Evolutionary conservation across 2,888 invertebrate species (phyloP).

Genomic region (Nineta flava): DNA sequence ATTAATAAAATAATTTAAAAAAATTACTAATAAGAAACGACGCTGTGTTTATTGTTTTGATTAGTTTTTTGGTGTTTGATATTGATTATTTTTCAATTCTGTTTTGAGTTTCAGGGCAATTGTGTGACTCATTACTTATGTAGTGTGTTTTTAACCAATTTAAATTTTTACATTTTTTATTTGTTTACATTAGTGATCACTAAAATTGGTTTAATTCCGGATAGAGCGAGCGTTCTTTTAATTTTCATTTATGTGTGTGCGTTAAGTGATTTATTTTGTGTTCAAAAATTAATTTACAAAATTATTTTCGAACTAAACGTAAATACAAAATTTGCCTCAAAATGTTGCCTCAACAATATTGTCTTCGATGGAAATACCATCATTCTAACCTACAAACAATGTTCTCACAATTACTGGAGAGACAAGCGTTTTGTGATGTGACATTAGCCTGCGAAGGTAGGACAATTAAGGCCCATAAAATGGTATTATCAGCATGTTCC

Average conservation of each 20-base stretch:
- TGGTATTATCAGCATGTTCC: conserved; percentile 83
- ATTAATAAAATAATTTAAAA: conserved; percentile 8
- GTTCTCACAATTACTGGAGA: conserved; percentile 72
- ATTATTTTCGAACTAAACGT: not conserved
- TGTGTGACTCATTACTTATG: conserved; percentile 21
- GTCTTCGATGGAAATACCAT: conserved; percentile 84
- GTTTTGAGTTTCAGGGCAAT: conserved; percentile 17
- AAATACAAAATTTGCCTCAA: conserved; percentile 15
- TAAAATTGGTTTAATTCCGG: not conserved
- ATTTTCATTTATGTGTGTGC: not conserved
- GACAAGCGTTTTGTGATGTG: conserved; percentile 82
- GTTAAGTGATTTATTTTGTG: not conserved
- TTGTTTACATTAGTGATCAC: not conserved
- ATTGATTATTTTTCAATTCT: conserved; percentile 21
- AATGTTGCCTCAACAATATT: conserved; percentile 81
- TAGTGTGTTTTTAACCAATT: conserved; percentile 10
- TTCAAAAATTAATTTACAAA: not conserved
- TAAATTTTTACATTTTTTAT: conserved; percentile 10
- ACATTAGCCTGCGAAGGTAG: conserved; percentile 77
- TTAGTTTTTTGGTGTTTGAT: conserved; percentile 22
- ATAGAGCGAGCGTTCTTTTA: not conserved
- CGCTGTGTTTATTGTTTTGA: conserved; percentile 1
- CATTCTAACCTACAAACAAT: conserved; percentile 79
- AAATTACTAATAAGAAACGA: not conserved
- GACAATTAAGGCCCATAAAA: conserved; percentile 63